Conservation (phyloP, 2,888 invertebrate genomes). For the Ichneumoninae sp. region DNA sequence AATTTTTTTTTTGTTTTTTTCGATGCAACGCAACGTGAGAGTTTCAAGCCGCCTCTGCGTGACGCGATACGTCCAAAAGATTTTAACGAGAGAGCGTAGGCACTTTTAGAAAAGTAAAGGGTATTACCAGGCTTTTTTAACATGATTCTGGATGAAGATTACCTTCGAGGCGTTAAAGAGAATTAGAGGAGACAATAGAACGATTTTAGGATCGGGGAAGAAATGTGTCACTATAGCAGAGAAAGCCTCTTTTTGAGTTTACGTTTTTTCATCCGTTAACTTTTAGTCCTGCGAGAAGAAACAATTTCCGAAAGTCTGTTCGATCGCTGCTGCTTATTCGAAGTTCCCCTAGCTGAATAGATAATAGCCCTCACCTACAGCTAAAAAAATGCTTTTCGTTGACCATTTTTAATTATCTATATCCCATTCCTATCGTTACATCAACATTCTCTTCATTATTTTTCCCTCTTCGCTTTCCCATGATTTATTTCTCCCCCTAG, state of each 20-base stretch:
- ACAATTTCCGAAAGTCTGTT: constrained; percentile 35
- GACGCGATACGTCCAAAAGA: constrained; percentile 64
- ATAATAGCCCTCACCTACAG: constrained; percentile 59
- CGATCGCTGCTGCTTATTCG: constrained; percentile 47
- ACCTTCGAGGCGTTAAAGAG: constrained; percentile 17
- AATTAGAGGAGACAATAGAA: constrained; percentile 39
- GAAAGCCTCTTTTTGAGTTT: constrained; percentile 30
- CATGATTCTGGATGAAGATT: constrained; percentile 44
- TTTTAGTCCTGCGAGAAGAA: constrained; percentile 33
- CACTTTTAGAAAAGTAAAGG: constrained; percentile 80
- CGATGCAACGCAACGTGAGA: neutral
- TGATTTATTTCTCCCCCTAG: constrained; percentile 48
- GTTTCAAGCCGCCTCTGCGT: constrained; percentile 23
- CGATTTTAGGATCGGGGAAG: constrained; percentile 43
- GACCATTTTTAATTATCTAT: constrained; percentile 70
- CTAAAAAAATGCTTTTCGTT: constrained; percentile 77
- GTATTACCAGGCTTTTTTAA: constrained; percentile 38
- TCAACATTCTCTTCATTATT: constrained; percentile 19
- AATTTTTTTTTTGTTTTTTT: neutral
- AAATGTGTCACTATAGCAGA: constrained; percentile 39
- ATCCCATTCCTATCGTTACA: constrained; percentile 23
- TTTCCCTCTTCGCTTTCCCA: constrained; percentile 23
- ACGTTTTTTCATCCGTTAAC: constrained; percentile 15
- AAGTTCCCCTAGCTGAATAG: constrained; percentile 13
- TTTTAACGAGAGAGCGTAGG: constrained; percentile 81